A percentile compares a stretch with the other conserved stretches of the same genome.
These are phyloP conservation scores for Isotomurus palustris DNA, from an alignment of 2,888 invertebrate genomes.

Conservation along the genomic window DNA sequence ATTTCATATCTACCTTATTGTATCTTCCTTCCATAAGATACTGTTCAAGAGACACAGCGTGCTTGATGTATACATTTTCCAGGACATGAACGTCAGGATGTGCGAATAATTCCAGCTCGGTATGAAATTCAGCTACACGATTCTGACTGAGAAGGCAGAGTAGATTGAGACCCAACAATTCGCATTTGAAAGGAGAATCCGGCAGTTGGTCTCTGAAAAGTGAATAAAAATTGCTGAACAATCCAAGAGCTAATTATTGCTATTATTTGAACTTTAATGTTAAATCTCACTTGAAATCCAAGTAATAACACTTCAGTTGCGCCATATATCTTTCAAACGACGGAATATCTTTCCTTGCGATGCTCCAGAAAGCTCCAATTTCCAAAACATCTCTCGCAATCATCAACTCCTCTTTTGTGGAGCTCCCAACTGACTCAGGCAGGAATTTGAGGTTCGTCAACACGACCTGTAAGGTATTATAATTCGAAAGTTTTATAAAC, in stretches of 20 bases:
- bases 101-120: conserved; percentile 81
- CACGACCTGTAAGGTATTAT: conserved; percentile 32
- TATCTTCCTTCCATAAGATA: conserved; percentile 99
- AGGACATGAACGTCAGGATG: conserved; percentile 81
- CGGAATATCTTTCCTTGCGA: conserved; percentile 84
- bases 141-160: conserved; percentile 91
- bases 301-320: conserved; percentile 94
- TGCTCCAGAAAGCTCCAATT: conserved; percentile 87
- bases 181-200: conserved; percentile 90
- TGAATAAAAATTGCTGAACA: neutral
- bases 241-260: neutral
- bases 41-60: conserved; percentile 93
- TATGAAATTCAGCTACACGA: conserved; percentile 96
- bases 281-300: conserved; percentile 74
- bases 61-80: conserved; percentile 86
- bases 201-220: conserved; percentile 70
- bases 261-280: neutral
- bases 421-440: conserved; percentile 39
- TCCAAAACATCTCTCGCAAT: conserved; percentile 76
- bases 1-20: conserved; percentile 66
- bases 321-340: conserved; percentile 97
- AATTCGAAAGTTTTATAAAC: neutral
- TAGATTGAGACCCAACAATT: conserved; percentile 88
- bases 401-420: conserved; percentile 39
- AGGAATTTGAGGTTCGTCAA: conserved; percentile 41